Percentiles rank a stretch among this genome's conserved stretches.
Conservation (phyloP, 2,113 vertebrate species). For the Speoplatyrhinus poulsoni region DNA sequence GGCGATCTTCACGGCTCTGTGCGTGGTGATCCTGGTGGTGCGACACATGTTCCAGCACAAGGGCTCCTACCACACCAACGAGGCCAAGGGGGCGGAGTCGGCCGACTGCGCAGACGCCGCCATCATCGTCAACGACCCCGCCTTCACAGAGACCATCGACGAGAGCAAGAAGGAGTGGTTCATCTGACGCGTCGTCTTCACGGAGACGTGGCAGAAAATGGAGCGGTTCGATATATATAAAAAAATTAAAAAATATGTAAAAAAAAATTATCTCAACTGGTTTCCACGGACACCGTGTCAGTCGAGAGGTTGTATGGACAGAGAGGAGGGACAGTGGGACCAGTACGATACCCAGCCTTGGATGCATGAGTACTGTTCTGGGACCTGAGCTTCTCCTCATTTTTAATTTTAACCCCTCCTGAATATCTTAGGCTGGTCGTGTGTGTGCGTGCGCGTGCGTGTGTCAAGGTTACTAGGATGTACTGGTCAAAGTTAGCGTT, state of each 20-base stretch:
- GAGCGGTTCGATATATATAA: too few relatives aligned
- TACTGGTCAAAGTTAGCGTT: background rate
- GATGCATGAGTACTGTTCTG: background rate
- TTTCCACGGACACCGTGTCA: constrained; percentile 31
- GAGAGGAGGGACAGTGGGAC: too few relatives aligned
- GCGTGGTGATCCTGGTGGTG: constrained; percentile 92
- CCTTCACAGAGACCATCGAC: constrained; percentile 97
- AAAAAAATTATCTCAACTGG: too few relatives aligned
- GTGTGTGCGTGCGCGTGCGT: background rate
- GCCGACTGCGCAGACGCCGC: constrained; percentile 93
- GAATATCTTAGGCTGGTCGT: background rate
- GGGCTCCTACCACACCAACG: constrained; percentile 98
- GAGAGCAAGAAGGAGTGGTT: constrained; percentile 99
- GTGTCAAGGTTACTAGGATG: background rate
- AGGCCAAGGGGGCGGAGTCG: constrained; percentile 94
- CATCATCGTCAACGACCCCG: constrained; percentile 98
- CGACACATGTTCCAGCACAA: constrained; percentile 98
- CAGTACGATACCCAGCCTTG: too few relatives aligned
- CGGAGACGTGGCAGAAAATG: too few relatives aligned
- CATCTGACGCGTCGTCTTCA: constrained; percentile 73
- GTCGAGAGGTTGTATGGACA: constrained; percentile 47
- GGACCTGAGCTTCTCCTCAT: too few relatives aligned
- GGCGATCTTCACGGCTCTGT: constrained; percentile 92
- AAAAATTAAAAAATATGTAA: too few relatives aligned
- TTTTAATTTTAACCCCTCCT: background rate